These are phyloP conservation scores for Apamea anceps DNA, from an alignment of 2,888 invertebrate species.

Conservation along the genomic window DNA sequence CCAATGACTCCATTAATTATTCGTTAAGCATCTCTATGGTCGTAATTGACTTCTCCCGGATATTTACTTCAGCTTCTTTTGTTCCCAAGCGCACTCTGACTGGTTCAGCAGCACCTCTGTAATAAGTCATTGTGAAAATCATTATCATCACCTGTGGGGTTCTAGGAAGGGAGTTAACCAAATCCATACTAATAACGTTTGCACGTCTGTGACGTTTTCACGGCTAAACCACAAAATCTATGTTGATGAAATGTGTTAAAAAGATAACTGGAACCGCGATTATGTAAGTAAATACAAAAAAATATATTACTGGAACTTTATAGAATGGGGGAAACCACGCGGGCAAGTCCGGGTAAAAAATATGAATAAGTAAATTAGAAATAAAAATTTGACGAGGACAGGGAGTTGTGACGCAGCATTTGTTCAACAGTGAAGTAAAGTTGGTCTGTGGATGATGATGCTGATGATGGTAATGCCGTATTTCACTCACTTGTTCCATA, in stretches of 20 bases:
- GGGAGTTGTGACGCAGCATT: too few species aligned
- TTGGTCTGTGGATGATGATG: background rate
- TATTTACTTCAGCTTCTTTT: slow-evolving; percentile 31
- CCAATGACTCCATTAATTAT: background rate
- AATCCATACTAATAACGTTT: background rate
- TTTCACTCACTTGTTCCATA: slow-evolving; percentile 47
- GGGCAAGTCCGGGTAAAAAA: too few species aligned
- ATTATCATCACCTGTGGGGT: background rate
- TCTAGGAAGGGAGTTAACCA: background rate
- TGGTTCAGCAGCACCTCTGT: slow-evolving; percentile 30
- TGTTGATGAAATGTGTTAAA: too few species aligned
- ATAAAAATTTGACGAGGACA: too few species aligned
- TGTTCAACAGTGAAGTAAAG: too few species aligned
- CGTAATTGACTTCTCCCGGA: slow-evolving; percentile 33
- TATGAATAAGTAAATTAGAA: too few species aligned
- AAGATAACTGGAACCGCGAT: too few species aligned
- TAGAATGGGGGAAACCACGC: too few species aligned
- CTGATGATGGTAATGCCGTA: too few species aligned
- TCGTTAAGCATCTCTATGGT: slow-evolving; percentile 44
- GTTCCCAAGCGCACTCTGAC: slow-evolving; percentile 21
- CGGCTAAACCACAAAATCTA: background rate
- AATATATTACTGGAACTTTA: background rate
- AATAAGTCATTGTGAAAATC: background rate
- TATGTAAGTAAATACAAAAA: background rate
- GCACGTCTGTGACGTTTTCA: background rate